phyloP scores from a whole-genome alignment of 2,797 vertebrate genomes.

The Macroramphosus scolopax region DNA sequence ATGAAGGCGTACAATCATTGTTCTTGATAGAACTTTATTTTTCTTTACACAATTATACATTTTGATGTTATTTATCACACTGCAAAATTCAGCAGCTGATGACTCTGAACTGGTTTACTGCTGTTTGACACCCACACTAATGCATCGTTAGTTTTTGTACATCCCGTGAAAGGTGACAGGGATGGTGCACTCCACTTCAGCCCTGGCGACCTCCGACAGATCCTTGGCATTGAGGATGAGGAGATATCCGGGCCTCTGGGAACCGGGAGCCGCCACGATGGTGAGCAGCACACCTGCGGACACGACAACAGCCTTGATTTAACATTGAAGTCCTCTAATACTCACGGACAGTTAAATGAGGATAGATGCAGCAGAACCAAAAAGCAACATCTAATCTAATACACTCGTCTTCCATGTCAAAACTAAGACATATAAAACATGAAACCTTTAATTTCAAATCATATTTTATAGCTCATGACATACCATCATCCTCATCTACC shows the following conservation, averaged over 20 bases:
- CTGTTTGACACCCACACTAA: conserved; percentile 1
- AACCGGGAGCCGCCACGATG: conserved; percentile 86
- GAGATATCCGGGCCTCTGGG: conserved; percentile 89
- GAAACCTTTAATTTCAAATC: no score
- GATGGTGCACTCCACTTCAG: conserved; percentile 90
- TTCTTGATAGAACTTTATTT: conserved; percentile 21
- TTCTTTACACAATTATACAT: conserved; percentile 9
- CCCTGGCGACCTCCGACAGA: conserved; percentile 92
- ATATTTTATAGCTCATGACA: conserved; percentile 14
- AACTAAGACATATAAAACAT: no score
- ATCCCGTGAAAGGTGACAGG: conserved; percentile 96
- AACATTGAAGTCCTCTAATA: not conserved
- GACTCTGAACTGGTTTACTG: not conserved
- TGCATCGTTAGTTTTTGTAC: conserved; percentile 78
- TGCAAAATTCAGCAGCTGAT: not conserved
- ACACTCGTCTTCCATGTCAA: no score
- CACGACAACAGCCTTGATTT: not conserved
- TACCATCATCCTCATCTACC: conserved; percentile 94
- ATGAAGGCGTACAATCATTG: conserved; percentile 10
- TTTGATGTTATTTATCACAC: conserved; percentile 9
- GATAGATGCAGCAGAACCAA: no score
- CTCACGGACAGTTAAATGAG: no score
- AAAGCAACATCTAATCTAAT: no score
- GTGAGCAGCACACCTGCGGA: conserved; percentile 86
- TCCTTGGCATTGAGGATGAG: conserved; percentile 94